A percentile compares a stretch with the other conserved stretches of the same genome.
Conservation (phyloP, 2,797 vertebrate species). For the Mus minutoides region DNA sequence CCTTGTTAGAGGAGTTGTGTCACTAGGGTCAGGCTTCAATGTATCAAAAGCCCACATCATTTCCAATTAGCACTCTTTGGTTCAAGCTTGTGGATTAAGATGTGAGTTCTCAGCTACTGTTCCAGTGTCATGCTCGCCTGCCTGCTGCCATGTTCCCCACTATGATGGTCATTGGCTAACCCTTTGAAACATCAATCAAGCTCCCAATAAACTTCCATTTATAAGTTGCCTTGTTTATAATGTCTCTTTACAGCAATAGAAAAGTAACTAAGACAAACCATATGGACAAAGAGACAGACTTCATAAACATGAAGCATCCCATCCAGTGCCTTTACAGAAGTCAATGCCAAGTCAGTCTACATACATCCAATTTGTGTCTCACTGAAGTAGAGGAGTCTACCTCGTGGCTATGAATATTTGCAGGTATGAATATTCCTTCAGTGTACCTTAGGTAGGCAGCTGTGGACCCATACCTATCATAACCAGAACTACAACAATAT, state of each 20-base stretch:
- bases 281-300: slow-evolving; percentile 36
- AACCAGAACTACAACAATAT: slow-evolving; percentile 43
- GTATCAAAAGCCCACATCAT: background rate
- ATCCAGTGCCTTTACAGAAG: slow-evolving; percentile 25
- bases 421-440: slow-evolving; percentile 15
- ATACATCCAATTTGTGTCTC: slow-evolving; percentile 4
- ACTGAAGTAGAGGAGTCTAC: background rate
- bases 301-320: slow-evolving; percentile 43
- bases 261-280: background rate
- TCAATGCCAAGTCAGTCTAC: slow-evolving; percentile 18
- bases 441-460: background rate
- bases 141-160: background rate
- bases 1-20: background rate
- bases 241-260: background rate
- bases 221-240: background rate
- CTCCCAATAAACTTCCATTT: background rate
- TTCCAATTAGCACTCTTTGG: background rate
- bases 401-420: background rate
- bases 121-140: background rate
- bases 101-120: background rate
- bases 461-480: slow-evolving; percentile 7
- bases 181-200: background rate
- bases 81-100: background rate
- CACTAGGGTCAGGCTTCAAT: background rate
- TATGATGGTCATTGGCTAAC: background rate